Evolutionary conservation across 2,113 vertebrate genomes (phyloP).

Genomic region (Copsychus sechellarum): DNA sequence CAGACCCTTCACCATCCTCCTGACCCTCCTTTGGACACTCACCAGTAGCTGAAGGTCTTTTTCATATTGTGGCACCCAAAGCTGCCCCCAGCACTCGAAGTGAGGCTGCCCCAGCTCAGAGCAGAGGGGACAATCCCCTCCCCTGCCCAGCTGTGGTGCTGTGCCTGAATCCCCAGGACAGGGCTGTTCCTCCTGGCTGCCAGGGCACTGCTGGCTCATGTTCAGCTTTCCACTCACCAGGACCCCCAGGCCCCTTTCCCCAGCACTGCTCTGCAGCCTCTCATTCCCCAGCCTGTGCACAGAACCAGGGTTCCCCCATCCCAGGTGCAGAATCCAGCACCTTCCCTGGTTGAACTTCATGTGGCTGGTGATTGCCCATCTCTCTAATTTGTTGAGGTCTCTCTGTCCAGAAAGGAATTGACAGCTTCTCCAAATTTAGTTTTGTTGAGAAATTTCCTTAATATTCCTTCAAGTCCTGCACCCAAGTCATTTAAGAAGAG

Average conservation of each 20-base stretch:
- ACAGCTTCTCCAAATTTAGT: background rate
- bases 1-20: background rate
- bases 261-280: background rate
- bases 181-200: background rate
- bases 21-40: background rate
- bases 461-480: background rate
- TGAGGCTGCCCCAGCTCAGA: fast-evolving
- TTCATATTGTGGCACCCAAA: background rate
- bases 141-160: fast-evolving
- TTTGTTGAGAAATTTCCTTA: background rate
- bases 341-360: background rate
- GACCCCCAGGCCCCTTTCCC: background rate
- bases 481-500: background rate
- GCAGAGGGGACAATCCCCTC: background rate
- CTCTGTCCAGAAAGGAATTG: background rate
- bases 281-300: background rate
- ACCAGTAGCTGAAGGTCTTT: background rate
- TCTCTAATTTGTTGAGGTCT: background rate
- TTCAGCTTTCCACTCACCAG: background rate
- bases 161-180: background rate
- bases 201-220: background rate
- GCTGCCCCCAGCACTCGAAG: background rate
- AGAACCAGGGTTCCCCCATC: fast-evolving
- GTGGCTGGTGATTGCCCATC: background rate
- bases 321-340: background rate